phyloP scores from a whole-genome alignment of 2,797 vertebrate species.

The Hoplostethus mediterraneus region DNA sequence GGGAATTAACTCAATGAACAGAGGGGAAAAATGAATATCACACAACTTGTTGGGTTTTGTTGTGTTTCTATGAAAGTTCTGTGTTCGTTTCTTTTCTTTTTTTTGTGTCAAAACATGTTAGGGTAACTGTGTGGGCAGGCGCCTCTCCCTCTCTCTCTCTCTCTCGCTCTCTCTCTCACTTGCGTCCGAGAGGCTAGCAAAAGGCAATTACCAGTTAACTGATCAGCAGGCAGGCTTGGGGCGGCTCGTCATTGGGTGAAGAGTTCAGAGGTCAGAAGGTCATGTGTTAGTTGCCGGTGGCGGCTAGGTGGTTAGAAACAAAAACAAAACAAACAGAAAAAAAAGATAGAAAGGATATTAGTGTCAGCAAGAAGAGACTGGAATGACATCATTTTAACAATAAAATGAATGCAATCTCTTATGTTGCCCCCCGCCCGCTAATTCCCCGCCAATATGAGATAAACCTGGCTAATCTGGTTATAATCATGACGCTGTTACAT shows the following conservation, averaged over 20 bases:
- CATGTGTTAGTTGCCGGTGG: slow-evolving; percentile 99
- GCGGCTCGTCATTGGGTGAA: slow-evolving; percentile 99
- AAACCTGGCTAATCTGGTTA: slow-evolving; percentile 73
- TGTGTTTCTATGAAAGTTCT: slow-evolving; percentile 84
- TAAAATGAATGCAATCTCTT: slow-evolving; percentile 89
- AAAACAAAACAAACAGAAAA: slow-evolving; percentile 93
- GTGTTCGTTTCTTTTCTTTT: slow-evolving; percentile 60
- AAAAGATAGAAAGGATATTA: slow-evolving; percentile 99
- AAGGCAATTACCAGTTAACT: slow-evolving; percentile 99
- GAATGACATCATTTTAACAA: slow-evolving; percentile 91
- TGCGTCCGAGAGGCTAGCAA: slow-evolving; percentile 99
- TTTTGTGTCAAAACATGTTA: slow-evolving; percentile 90
- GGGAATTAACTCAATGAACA: slow-evolving; percentile 80
- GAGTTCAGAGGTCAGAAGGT: slow-evolving; percentile 99
- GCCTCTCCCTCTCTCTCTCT: slow-evolving; percentile 93
- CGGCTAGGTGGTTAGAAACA: slow-evolving; percentile 99
- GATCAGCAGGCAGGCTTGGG: slow-evolving; percentile 99
- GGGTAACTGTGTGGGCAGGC: slow-evolving; percentile 91
- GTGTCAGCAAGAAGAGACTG: slow-evolving; percentile 97
- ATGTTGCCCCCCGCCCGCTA: slow-evolving; percentile 56
- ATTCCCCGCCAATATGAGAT: slow-evolving; percentile 69
- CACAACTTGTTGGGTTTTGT: slow-evolving; percentile 84
- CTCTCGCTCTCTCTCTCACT: slow-evolving; percentile 75
- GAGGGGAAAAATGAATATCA: slow-evolving; percentile 87
- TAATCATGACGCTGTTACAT: slow-evolving; percentile 67